Evolutionary conservation across 2,113 vertebrate species (phyloP).

Genomic region (Orycteropus afer): DNA sequence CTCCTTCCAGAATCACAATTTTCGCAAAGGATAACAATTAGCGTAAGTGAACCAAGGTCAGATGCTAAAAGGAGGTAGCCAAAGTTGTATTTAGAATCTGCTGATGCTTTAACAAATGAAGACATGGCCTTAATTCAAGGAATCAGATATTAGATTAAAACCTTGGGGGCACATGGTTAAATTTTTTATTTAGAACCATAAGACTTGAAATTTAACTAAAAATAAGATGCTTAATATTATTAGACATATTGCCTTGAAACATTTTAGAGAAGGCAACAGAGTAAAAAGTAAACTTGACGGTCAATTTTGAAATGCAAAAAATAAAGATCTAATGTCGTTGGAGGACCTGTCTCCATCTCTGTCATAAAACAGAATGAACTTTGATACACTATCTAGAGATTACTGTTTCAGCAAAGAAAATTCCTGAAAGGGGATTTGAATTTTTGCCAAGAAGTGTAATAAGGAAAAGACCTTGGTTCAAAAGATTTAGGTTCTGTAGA

Average conservation of each 20-base stretch:
- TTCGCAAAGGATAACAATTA: conserved; percentile 57
- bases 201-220: conserved; percentile 61
- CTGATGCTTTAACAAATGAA: conserved; percentile 60
- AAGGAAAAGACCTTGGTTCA: conserved; percentile 63
- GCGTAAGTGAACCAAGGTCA: conserved; percentile 63
- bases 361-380: conserved; percentile 27
- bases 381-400: conserved; percentile 54
- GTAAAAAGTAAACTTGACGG: conserved; percentile 5
- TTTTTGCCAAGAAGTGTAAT: conserved; percentile 54
- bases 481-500: conserved; percentile 74
- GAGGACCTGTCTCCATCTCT: not conserved
- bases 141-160: conserved; percentile 74
- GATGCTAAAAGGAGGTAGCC: conserved; percentile 44
- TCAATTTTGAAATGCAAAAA: conserved; percentile 68
- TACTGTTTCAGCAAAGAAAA: conserved; percentile 66
- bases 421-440: conserved; percentile 51
- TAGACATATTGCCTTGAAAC: not conserved
- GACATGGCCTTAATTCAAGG: conserved; percentile 61
- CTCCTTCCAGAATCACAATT: not conserved
- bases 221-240: conserved; percentile 42
- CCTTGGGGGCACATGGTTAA: conserved; percentile 32
- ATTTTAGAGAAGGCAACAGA: conserved; percentile 26
- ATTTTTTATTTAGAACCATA: conserved; percentile 70
- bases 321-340: not conserved
- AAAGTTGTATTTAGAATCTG: conserved; percentile 56